Evolutionary conservation across 2,888 invertebrate genomes (phyloP).

Genomic region (Diloba caeruleocephala): DNA sequence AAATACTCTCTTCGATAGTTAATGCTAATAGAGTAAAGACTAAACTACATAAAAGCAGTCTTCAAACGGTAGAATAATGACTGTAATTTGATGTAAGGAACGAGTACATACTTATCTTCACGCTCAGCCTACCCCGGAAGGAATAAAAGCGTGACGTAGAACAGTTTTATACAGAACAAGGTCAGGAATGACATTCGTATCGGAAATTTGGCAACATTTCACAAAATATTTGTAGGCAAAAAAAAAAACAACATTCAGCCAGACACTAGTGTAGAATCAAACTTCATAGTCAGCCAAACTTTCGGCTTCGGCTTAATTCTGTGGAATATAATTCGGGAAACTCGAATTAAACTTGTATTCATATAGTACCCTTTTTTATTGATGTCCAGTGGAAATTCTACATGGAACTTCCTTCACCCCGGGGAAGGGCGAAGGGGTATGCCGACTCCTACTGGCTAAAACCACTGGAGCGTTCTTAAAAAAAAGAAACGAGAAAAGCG

Average conservation of each 20-base stretch:
- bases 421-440: no score
- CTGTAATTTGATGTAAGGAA: not conserved
- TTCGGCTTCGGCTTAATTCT: not conserved
- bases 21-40: no score
- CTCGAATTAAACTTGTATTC: no score
- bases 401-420: no score
- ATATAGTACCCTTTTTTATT: no score
- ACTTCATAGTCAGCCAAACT: not conserved
- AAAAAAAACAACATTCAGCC: conserved; percentile 11
- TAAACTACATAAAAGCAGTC: no score
- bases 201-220: conserved; percentile 37
- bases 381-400: no score
- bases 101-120: not conserved
- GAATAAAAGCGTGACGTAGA: conserved; percentile 2
- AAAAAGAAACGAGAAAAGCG: no score
- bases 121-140: not conserved
- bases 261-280: not conserved
- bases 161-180: conserved; percentile 16
- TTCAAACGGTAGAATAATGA: not conserved
- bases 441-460: no score
- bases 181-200: conserved; percentile 15
- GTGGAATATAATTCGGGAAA: no score
- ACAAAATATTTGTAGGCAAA: conserved; percentile 7
- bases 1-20: no score
- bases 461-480: no score